Percentiles rank a stretch among this genome's conserved stretches.
Evolutionary conservation across 2,888 invertebrate genomes (phyloP).

Genomic region (Plagiodera versicolora): DNA sequence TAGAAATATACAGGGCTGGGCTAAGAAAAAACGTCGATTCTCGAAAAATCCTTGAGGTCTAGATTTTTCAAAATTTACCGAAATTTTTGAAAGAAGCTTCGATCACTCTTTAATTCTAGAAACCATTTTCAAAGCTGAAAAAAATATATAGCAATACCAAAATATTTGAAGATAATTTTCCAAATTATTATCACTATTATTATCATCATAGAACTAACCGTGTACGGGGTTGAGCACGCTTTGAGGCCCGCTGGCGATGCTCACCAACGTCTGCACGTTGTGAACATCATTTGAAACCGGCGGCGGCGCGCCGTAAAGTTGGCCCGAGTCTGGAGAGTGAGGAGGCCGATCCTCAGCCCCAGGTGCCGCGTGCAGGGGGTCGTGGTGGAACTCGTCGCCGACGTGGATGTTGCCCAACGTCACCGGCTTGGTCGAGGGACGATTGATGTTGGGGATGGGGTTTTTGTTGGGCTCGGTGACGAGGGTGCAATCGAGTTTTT

Average conservation of each 20-base stretch:
- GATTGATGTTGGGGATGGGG: background rate
- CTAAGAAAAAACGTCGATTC: no score
- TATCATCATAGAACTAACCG: constrained; percentile 41
- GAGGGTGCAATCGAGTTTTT: constrained; percentile 57
- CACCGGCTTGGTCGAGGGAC: constrained; percentile 14
- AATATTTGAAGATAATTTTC: no score
- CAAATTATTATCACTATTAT: no score
- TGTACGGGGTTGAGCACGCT: constrained; percentile 41
- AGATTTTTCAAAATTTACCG: no score
- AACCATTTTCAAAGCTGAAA: no score
- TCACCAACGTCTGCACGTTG: constrained; percentile 42
- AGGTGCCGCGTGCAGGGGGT: constrained; percentile 8
- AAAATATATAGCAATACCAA: no score
- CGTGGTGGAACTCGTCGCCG: constrained; percentile 5
- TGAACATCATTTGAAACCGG: constrained; percentile 20
- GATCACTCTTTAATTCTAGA: no score
- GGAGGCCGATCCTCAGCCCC: constrained; percentile 15
- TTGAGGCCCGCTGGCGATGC: constrained; percentile 43
- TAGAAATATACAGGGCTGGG: no score
- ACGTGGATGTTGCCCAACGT: constrained; percentile 20
- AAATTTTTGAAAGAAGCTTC: no score
- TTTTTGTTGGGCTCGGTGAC: constrained; percentile 30
- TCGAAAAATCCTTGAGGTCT: no score
- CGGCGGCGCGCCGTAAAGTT: constrained; percentile 8
- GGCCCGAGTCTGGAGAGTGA: constrained; percentile 9